Evolutionary conservation across 2,797 vertebrate species (phyloP), one percentile per base, ranked within the genome.

Genomic region (Margarornis squamiger): DNA sequence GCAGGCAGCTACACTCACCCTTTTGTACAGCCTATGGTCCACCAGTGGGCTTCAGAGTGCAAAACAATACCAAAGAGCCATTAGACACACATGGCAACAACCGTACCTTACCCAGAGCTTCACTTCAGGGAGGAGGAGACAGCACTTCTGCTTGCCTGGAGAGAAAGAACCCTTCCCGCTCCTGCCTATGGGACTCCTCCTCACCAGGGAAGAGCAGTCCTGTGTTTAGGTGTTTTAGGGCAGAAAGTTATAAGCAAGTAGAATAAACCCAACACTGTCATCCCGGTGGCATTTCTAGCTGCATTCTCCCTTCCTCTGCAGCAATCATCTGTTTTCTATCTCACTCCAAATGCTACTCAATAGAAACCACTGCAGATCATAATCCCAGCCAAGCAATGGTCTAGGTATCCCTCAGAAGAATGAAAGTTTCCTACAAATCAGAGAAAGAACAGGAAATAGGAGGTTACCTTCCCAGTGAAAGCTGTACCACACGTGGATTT

Each of bases 21-120:
- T 99, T 99, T 99, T 99, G 99, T 99, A 99, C 99, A 99, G 99
- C 99, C 99, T 99, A 99, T 99, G 99, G 99, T 99, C 99, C 99
- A 99, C 99, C 99, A 99, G 99, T 98, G 99, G 99, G 99, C 99
- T 99, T 99, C 98, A 98, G 99, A 99, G 98, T 99, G 99, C 99
- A 99, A 99, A 99, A 99, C 99, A 99, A 99, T 98, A 99, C 98
- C 99, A 99, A 98, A 99, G 98, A 99, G 98, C 99, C 99, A 99
- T 99, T 99, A 99, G 99, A 99, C 96, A 98, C 97, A 98, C 97
- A 98, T 96, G 98, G 97, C 97, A 97, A 94, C 93, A 95, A 96
- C 97, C 87, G 5, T 95, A 96, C 95, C 96, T 97, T 95, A 95
- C 95, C 78, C 95, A 97, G n/a, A 96, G 96, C 96, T 97, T 95